Conservation (phyloP, 2,113 vertebrate genomes). For the Murina feae region DNA sequence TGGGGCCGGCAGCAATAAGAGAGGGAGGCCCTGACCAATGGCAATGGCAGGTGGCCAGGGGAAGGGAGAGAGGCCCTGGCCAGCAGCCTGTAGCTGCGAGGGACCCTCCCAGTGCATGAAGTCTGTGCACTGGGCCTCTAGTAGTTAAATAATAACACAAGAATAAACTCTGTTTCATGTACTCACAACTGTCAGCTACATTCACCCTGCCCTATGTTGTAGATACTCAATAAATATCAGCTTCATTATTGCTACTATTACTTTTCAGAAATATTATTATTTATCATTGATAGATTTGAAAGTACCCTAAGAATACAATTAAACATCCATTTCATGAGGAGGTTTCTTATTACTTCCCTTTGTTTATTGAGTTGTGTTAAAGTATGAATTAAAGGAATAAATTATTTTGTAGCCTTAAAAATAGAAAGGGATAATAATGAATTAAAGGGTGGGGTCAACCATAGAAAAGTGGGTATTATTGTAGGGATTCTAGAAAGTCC, state of each 20-base stretch:
- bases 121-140: no score
- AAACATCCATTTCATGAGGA: not conserved
- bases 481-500: not conserved
- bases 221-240: not conserved
- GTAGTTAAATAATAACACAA: not conserved
- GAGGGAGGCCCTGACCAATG: no score
- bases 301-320: not conserved
- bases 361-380: not conserved
- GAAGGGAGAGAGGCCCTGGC: no score
- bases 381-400: not conserved
- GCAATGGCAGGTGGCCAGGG: no score
- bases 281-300: not conserved
- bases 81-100: no score
- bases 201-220: no score
- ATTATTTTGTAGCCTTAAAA: no score
- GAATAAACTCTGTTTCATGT: not conserved
- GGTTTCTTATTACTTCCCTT: not conserved
- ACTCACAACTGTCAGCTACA: not conserved
- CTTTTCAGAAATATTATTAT: slow-evolving; percentile 11
- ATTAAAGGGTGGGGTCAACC: not conserved
- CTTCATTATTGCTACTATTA: not conserved
- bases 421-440: not conserved
- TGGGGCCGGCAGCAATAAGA: no score
- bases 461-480: not conserved
- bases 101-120: no score